phyloP scores from a whole-genome alignment of 2,888 invertebrate species.

The Bruchidius siliquastri region DNA sequence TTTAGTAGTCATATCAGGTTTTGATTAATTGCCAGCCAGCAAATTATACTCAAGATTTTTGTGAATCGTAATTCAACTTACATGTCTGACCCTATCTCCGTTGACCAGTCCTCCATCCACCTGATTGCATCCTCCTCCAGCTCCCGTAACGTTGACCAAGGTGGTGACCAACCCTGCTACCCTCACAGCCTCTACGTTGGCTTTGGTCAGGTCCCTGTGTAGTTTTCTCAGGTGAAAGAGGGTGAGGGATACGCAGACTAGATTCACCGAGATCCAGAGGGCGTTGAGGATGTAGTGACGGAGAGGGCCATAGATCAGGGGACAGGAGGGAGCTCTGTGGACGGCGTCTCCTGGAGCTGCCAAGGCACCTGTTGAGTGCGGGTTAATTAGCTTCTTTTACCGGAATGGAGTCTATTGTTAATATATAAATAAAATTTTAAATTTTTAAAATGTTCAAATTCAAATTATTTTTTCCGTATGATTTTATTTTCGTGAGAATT shows the following conservation, averaged over 20 bases:
- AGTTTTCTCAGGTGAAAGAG: constrained; percentile 78
- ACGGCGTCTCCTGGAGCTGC: constrained; percentile 74
- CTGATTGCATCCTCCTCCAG: constrained; percentile 47
- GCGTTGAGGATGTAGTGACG: constrained; percentile 87
- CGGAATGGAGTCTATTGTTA: neutral
- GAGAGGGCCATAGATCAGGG: constrained; percentile 80
- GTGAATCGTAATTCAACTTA: no score
- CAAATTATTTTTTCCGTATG: no score
- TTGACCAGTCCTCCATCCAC: constrained; percentile 39
- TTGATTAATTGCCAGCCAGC: no score
- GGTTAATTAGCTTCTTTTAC: no score
- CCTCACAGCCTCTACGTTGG: constrained; percentile 77
- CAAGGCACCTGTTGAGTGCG: constrained; percentile 65
- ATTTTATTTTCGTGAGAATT: no score
- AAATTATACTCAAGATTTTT: no score
- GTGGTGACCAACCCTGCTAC: constrained; percentile 80
- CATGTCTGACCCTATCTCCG: constrained; percentile 22
- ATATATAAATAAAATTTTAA: neutral
- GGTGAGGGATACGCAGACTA: constrained; percentile 79
- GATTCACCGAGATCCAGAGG: constrained; percentile 84
- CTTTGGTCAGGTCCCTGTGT: constrained; percentile 76
- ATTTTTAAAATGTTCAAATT: no score
- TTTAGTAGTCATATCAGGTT: no score
- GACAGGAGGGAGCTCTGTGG: constrained; percentile 78
- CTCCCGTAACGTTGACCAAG: constrained; percentile 74